These are phyloP conservation scores for Actenoides hombroni DNA, from an alignment of 2,113 vertebrate species.

Conservation along the genomic window DNA sequence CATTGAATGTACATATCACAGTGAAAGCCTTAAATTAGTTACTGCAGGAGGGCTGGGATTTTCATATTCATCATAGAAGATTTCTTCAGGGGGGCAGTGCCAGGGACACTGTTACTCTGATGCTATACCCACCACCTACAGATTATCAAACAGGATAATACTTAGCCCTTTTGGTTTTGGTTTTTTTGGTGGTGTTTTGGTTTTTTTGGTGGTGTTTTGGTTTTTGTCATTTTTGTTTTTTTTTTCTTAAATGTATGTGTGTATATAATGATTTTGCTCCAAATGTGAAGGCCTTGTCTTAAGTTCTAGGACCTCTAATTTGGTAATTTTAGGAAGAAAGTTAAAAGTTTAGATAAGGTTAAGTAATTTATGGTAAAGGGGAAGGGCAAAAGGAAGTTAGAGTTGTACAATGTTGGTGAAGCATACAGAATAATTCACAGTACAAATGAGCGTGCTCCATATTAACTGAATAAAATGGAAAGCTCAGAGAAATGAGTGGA, in stretches of 20 bases:
- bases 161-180: background rate
- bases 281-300: background rate
- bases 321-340: background rate
- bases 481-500: background rate
- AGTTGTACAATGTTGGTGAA: background rate
- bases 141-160: background rate
- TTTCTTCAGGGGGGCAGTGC: background rate
- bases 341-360: background rate
- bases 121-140: background rate
- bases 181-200: too few species aligned
- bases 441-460: background rate
- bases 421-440: background rate
- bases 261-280: background rate
- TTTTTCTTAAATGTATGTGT: background rate
- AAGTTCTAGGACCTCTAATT: background rate
- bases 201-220: too few species aligned
- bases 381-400: background rate
- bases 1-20: fast-evolving
- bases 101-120: background rate
- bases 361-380: background rate
- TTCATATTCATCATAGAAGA: too few species aligned
- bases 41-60: background rate
- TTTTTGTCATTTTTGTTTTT: background rate
- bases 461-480: background rate
- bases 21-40: background rate